A percentile compares a stretch with the other conserved stretches of the same genome.
Evolutionary conservation across 2,113 vertebrate genomes (phyloP).

Genomic region (Vicugna pacos): DNA sequence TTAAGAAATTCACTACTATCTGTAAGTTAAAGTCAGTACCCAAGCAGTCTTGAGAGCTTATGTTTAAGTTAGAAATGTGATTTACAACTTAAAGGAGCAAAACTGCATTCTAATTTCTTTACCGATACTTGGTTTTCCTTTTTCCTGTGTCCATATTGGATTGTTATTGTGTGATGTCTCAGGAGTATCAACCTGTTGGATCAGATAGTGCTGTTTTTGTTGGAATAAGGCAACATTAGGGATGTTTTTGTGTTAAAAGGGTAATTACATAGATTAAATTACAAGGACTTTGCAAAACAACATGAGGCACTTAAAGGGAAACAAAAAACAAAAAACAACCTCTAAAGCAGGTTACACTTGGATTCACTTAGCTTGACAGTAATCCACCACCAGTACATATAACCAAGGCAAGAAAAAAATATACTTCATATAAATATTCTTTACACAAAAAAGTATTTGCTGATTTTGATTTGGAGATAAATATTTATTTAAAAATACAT

Average conservation of each 20-base stretch:
- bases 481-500: neutral
- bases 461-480: neutral
- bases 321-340: neutral
- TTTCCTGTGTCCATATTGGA: neutral
- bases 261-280: conserved; percentile 69
- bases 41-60: neutral
- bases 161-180: conserved; percentile 21
- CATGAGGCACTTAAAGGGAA: neutral
- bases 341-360: neutral
- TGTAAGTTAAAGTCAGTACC: neutral
- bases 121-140: conserved; percentile 8
- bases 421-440: neutral
- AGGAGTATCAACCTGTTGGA: conserved; percentile 14
- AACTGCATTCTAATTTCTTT: conserved; percentile 55
- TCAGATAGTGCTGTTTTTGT: conserved; percentile 25
- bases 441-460: conserved; percentile 1
- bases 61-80: neutral
- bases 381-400: neutral
- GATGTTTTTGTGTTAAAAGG: conserved; percentile 55
- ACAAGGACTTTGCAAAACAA: conserved; percentile 55
- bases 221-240: conserved; percentile 24
- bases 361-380: neutral
- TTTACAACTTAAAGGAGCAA: neutral
- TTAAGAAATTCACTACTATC: neutral
- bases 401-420: conserved; percentile 35